Evolutionary conservation across 2,888 invertebrate genomes (phyloP), one percentile per base, ranked within the genome.

Genomic region (Bombyx huttoni): DNA sequence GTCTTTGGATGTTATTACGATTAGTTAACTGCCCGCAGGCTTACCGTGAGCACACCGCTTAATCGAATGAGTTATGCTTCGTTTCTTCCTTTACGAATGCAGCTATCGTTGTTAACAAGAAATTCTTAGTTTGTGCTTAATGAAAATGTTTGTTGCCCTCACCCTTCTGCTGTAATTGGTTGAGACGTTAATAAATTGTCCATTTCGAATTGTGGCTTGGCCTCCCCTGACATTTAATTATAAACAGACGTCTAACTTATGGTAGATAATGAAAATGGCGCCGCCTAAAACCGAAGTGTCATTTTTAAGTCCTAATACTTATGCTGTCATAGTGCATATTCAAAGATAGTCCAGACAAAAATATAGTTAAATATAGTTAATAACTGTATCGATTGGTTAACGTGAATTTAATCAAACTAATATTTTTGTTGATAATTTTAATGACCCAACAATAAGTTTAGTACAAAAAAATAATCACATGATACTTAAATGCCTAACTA

Each of bases 41-140:
- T 57, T 65, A 63, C 60, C 61, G 68, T 67, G 67, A 72, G 60
- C 59, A 58, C 51, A 65, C 65, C 58, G 62, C 62, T 80, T 82
- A 86, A 87, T 83, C 79, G 75, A 85, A 86, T 87, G 83, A 86
- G 85, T 82, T 85, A 85, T 79, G 86, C 78, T 77, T 83, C 73
- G 81, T 86, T 76, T 76, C 68, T 56, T 51, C 52, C 51, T 67
- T 54, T 60, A 59, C 64, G 69, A 72, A 74, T 76, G 75, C 73
- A 76, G 81, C 81, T 83, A 78, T 78, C 70, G 72, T 75, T 63
- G 71, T 73, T 78, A 75, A 75, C 73, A 64, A 72, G 65, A 64
- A 68, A 71, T 74, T 71, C 68, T 70, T 64, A 60, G 55, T 59
- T 59, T 56, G 65, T 70, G 68, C 62, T 68, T 78, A 78, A 80